Base-by-base conservation (phyloP, 2,888 invertebrate species). In the Chymomyza caudatula region DNA sequence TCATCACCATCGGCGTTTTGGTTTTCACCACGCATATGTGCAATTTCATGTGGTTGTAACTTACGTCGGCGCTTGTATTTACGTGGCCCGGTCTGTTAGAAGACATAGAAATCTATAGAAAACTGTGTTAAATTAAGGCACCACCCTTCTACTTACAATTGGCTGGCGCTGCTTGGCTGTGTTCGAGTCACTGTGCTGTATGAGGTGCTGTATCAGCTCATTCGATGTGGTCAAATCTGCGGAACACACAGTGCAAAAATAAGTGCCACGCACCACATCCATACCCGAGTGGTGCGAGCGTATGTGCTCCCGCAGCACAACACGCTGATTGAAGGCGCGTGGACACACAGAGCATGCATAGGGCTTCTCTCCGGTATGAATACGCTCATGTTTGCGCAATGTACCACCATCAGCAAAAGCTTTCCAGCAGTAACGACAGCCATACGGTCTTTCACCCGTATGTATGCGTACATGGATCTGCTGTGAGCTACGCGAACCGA, bases 321-420 rank as follows among this genome's bases (percentile, higher is more conserved):
- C 96, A 77, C 96, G 93, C 89, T 96, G 96, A 91, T 96, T 96
- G 90, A 96, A 96, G 25, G 96, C 96, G 67, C 96, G 93, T 17
- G 96, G 95, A 79, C 96, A 96, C 52, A 96, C 96, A 0, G 96
- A 95, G 87, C 96, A 96, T 6, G 95, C 96, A 86, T 96, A 96
- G 0, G 96, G 96, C 87, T 96, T 96, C 86, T 96, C 95, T 22
- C 93, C 95, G 0, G 96, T 96, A 80, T 96, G 96, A 79, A 96
- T 96, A 8, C 96, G 92, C 86, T 96, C 96, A 87, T 96, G 96
- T 87, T 96, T 96, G 37, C 96, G 91, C 52, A 96, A 89, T 1
- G 96, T 96, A 22, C 96, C 96, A 44, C 96, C 96, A 88, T 96
- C 96, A 0, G 96, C 96, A 88, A 96, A 96, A 0, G 96, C 96